phyloP scores from a whole-genome alignment of 2,888 invertebrate species.

The Apantesis nais region DNA sequence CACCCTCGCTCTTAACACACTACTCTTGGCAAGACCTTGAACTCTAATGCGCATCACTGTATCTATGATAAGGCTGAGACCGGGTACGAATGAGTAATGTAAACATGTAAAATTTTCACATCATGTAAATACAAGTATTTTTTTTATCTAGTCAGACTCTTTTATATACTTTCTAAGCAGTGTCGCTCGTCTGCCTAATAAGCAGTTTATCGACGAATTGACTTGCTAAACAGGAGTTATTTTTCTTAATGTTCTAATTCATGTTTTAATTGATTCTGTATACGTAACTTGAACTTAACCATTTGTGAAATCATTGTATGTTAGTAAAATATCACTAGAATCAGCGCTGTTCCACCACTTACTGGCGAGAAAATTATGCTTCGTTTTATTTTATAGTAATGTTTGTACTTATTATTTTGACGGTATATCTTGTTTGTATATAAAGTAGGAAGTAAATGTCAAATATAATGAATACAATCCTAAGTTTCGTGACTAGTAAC shows the following conservation, averaged over 20 bases:
- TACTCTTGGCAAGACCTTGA: constrained; percentile 21
- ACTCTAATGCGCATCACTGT: constrained; percentile 8
- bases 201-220: neutral
- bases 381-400: neutral
- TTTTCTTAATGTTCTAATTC: neutral
- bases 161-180: neutral
- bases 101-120: neutral
- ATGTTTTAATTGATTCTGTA: neutral
- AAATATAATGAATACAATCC: too few species aligned
- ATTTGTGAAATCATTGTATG: neutral
- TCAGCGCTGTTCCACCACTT: neutral
- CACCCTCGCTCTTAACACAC: constrained; percentile 13
- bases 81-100: neutral
- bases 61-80: constrained; percentile 17
- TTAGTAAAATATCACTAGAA: neutral
- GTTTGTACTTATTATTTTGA: too few species aligned
- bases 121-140: neutral
- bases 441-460: too few species aligned
- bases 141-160: neutral
- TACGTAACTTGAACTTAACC: neutral
- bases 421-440: too few species aligned
- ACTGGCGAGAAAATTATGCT: neutral
- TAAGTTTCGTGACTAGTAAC: too few species aligned
- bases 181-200: neutral
- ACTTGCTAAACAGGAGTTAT: neutral